Evolutionary conservation across 2,113 vertebrate genomes (phyloP), one percentile per base, ranked within the genome.

Genomic region (Riparia riparia): DNA sequence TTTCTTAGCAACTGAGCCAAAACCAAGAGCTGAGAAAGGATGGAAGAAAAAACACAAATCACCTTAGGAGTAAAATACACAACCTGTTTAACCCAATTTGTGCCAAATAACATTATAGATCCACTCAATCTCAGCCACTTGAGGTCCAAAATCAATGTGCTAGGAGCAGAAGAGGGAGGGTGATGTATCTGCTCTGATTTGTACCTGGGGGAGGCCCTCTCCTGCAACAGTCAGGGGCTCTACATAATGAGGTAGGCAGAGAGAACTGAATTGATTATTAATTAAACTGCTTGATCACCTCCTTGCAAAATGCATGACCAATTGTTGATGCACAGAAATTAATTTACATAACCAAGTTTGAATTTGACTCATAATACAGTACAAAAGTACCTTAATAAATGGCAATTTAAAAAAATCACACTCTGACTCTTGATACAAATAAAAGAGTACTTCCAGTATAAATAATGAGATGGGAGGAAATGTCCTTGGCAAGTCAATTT

Each of bases 401-500:
- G 5, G 41, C 22, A 69, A 34, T 31, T 85, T 72, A 5, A 2
- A 13, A 49, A 90, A 91, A 79, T 82, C 53, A 39, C 28, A 34
- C 24, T 41, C 71, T 81, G 80, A 69, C 44, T 66, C 37, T 65
- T 63, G 51, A 71, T 21, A 65, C 77, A 72, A 64, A 87, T 90
- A 50, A 54, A 49, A 12, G 21, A 88, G 29, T 73, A 74, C 17
- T 83, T 93, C 57, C 47, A 88, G 47, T 45, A 73, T 78, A 95
- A 97, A 86, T 94, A 89, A 93, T 34, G 78, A 86, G 71, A 89
- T 61, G 50, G 92, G 80, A 96, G 95, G 90, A 97, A 97, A 96
- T 94, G 82, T 95, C 90, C 94, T 93, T 97, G 96, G 95, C 94
- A 92, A 97, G 90, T 91, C 76, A 85, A 87, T 92, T 91, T 86